A percentile compares a stretch with the other conserved stretches of the same genome.
Evolutionary conservation across 53 echinoderm and acorn worm species (phyloP).

Genomic region (Glandiceps talaboti): DNA sequence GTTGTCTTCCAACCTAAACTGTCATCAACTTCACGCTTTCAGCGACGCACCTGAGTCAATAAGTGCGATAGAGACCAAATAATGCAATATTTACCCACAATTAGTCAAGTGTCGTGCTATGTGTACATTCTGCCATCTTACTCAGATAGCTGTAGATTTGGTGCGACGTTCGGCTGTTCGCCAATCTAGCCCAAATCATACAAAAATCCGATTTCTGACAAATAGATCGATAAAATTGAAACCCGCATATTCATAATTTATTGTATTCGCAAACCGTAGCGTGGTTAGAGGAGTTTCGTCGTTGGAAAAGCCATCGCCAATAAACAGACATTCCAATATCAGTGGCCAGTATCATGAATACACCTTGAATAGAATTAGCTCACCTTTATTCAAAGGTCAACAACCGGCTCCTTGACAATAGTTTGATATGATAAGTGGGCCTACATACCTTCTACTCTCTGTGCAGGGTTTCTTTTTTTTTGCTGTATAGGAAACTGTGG

Average conservation of each 20-base stretch:
- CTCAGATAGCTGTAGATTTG: no score
- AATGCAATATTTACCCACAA: neutral
- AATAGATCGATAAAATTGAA: no score
- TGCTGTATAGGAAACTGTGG: no score
- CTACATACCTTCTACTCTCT: no score
- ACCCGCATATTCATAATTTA: no score
- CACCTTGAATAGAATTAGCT: neutral
- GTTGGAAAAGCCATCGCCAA: neutral
- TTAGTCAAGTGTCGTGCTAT: neutral
- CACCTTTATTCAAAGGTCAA: neutral
- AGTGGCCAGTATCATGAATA: neutral
- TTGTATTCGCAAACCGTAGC: no score
- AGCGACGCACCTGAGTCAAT: neutral
- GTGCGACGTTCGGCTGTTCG: neutral
- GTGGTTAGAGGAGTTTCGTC: no score
- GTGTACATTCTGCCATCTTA: neutral
- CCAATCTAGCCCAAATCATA: neutral
- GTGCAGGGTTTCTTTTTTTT: no score
- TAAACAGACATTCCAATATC: neutral
- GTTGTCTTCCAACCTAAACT: neutral
- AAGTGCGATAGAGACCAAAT: neutral
- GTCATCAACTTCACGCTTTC: neutral
- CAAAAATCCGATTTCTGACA: no score
- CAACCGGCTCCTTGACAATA: neutral
- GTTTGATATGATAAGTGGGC: neutral